A percentile compares a stretch with the other conserved stretches of the same genome.
Conservation (phyloP, 2,888 invertebrate species). For the Actias luna region DNA sequence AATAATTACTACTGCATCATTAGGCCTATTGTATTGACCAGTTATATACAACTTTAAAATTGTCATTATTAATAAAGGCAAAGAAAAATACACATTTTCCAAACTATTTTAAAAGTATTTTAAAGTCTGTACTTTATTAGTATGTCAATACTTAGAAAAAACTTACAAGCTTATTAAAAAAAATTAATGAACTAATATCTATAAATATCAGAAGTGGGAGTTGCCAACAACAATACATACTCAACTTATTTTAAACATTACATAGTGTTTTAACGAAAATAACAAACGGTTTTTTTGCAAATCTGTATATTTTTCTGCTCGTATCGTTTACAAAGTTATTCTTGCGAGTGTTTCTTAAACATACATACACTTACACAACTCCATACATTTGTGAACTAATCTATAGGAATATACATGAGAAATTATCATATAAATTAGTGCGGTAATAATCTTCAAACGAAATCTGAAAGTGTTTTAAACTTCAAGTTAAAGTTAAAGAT, state of each 20-base stretch:
- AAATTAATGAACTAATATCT: too few species aligned
- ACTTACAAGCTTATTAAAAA: too few species aligned
- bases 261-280: neutral
- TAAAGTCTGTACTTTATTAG: too few species aligned
- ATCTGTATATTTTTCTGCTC: conserved; percentile 9
- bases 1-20: neutral
- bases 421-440: neutral
- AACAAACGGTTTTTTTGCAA: neutral
- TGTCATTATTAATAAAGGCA: too few species aligned
- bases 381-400: conserved; percentile 9
- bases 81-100: neutral
- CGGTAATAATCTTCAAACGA: neutral
- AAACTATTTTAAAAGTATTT: neutral
- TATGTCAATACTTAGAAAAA: too few species aligned
- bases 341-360: conserved; percentile 5
- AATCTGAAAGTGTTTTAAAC: neutral
- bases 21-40: neutral
- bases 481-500: neutral
- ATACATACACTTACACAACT: conserved; percentile 6
- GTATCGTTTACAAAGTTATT: neutral
- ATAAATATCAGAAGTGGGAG: neutral
- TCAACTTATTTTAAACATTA: too few species aligned
- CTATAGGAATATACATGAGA: conserved; percentile 1
- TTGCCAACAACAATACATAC: neutral
- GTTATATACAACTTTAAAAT: neutral